phyloP scores from a whole-genome alignment of 2,888 invertebrate genomes.

The Anorthoa munda region DNA sequence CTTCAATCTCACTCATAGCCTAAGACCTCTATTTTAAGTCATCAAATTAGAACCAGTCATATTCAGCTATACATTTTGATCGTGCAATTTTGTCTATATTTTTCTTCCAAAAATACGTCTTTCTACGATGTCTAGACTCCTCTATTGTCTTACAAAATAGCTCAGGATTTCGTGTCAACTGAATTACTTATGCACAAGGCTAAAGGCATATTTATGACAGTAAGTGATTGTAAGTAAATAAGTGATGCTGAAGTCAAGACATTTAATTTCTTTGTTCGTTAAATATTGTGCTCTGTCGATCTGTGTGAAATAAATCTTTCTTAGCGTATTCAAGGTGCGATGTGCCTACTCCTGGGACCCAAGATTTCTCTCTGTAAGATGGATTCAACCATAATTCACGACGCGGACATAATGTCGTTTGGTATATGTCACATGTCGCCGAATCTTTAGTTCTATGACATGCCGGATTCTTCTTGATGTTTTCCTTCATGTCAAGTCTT shows the following conservation, averaged over 20 bases:
- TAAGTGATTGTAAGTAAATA: too few relatives aligned
- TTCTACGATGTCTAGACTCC: background rate
- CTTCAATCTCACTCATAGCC: too few relatives aligned
- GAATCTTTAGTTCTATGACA: too few relatives aligned
- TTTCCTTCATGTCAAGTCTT: too few relatives aligned
- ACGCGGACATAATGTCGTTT: too few relatives aligned
- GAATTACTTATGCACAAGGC: conserved; percentile 1
- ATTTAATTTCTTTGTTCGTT: background rate
- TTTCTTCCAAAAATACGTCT: background rate
- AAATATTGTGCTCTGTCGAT: background rate
- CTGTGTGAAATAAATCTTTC: background rate
- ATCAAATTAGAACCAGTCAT: background rate
- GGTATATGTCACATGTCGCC: too few relatives aligned
- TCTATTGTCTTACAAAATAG: conserved; percentile 6
- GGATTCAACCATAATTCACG: too few relatives aligned
- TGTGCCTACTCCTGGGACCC: background rate
- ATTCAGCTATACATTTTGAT: background rate
- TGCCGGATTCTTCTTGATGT: too few relatives aligned
- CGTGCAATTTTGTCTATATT: background rate
- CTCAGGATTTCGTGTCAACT: background rate
- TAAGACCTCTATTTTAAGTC: background rate
- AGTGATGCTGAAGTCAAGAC: background rate
- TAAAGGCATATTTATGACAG: conserved; percentile 1
- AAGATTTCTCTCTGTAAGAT: background rate
- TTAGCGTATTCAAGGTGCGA: too few relatives aligned